Conservation (phyloP, 2,888 invertebrate species). For the Lepeophtheirus nordmannii region DNA sequence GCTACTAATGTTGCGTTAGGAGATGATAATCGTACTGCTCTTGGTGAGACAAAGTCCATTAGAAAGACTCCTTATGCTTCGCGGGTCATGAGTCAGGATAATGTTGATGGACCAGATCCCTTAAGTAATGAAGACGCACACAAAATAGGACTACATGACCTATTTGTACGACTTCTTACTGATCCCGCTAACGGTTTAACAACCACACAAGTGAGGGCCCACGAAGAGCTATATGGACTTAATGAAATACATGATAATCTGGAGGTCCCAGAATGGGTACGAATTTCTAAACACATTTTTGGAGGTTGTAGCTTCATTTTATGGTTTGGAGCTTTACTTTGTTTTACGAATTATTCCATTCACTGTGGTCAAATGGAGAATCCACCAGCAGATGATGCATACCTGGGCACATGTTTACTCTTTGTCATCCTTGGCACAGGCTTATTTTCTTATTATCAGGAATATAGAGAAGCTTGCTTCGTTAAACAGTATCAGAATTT, state of each 20-base stretch:
- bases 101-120: not conserved
- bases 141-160: slow-evolving; percentile 1
- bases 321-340: slow-evolving; percentile 16
- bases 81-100: not conserved
- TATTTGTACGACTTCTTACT: slow-evolving; percentile 12
- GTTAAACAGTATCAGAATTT: not conserved
- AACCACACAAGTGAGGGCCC: not conserved
- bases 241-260: not conserved
- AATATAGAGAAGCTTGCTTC: not conserved
- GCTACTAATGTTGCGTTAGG: slow-evolving; percentile 7
- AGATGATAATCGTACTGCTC: slow-evolving; percentile 17
- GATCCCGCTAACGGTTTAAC: slow-evolving; percentile 6
- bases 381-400: slow-evolving; percentile 14
- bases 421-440: slow-evolving; percentile 9
- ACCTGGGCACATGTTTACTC: slow-evolving; percentile 5
- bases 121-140: slow-evolving; percentile 11
- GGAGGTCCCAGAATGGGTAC: slow-evolving; percentile 20
- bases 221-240: slow-evolving; percentile 13
- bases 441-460: slow-evolving; percentile 12
- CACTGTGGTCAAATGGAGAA: slow-evolving; percentile 12
- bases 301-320: slow-evolving; percentile 16
- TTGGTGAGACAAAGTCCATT: slow-evolving; percentile 11
- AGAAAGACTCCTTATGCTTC: slow-evolving; percentile 19
- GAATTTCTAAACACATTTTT: slow-evolving; percentile 18
- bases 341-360: slow-evolving; percentile 23